phyloP scores from a whole-genome alignment of 1,140 invertebrate genomes.

The Diorhabda sublineata region DNA sequence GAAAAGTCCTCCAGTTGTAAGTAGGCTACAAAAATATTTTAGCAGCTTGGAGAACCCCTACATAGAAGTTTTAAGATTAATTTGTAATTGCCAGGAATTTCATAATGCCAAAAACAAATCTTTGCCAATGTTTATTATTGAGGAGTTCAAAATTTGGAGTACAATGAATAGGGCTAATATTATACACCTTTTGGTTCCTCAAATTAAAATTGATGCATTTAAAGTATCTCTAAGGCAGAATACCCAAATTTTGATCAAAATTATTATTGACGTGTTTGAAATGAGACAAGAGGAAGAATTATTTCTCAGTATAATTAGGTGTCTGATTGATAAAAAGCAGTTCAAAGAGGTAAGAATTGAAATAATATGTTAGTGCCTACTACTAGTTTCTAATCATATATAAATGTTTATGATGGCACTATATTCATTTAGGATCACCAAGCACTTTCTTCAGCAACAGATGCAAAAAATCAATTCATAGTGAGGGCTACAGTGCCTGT shows the following conservation, averaged over 20 bases:
- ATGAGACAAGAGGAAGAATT: slow-evolving; percentile 51
- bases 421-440: no score
- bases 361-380: no score
- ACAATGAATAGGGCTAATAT: slow-evolving; percentile 37
- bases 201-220: slow-evolving; percentile 59
- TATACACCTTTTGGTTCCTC: slow-evolving; percentile 47
- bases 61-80: slow-evolving; percentile 51
- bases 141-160: slow-evolving; percentile 55
- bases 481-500: no score
- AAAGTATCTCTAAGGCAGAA: slow-evolving; percentile 55
- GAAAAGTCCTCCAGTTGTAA: slow-evolving; percentile 51
- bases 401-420: no score
- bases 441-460: no score
- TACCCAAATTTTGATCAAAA: slow-evolving; percentile 51
- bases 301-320: slow-evolving; percentile 53
- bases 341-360: slow-evolving; percentile 56
- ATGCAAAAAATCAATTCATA: no score
- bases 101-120: slow-evolving; percentile 55
- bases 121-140: slow-evolving; percentile 55
- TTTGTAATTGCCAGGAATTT: slow-evolving; percentile 57
- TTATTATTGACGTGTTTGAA: slow-evolving; percentile 53
- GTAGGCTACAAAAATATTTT: slow-evolving; percentile 52
- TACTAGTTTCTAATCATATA: no score
- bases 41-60: slow-evolving; percentile 53
- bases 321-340: slow-evolving; percentile 52